phyloP scores from a whole-genome alignment of 2,797 vertebrate species.

The Lutjanus argentimaculatus region DNA sequence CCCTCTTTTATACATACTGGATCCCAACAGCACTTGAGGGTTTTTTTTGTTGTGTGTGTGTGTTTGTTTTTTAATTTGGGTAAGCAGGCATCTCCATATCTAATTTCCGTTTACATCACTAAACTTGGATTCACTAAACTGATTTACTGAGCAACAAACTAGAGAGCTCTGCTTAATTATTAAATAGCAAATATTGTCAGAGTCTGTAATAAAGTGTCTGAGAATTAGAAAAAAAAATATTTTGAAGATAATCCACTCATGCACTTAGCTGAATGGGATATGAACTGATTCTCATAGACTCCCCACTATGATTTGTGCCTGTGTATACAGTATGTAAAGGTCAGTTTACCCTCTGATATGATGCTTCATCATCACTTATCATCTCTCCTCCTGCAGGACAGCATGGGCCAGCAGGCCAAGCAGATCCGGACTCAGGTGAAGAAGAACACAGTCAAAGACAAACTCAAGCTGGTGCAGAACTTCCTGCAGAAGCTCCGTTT shows the following conservation, averaged over 20 bases:
- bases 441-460: constrained; percentile 93
- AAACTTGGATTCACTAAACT: too few relatives aligned
- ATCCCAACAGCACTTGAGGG: too few relatives aligned
- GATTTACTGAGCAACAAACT: too few relatives aligned
- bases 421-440: constrained; percentile 94
- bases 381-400: constrained; percentile 86
- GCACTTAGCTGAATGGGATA: not conserved
- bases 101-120: too few relatives aligned
- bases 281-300: not conserved
- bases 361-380: not conserved
- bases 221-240: too few relatives aligned
- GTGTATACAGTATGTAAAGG: not conserved
- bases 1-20: too few relatives aligned
- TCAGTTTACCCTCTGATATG: not conserved
- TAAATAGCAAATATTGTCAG: too few relatives aligned
- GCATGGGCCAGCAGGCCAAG: constrained; percentile 93
- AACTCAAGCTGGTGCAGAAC: constrained; percentile 92
- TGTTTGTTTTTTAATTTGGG: too few relatives aligned
- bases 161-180: too few relatives aligned
- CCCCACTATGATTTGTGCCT: not conserved
- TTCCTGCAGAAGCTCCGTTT: constrained; percentile 96
- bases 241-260: not conserved
- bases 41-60: too few relatives aligned
- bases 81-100: too few relatives aligned
- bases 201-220: not conserved